phyloP scores from a whole-genome alignment of 2,888 invertebrate genomes.

The Archaeoteleia sp. region DNA sequence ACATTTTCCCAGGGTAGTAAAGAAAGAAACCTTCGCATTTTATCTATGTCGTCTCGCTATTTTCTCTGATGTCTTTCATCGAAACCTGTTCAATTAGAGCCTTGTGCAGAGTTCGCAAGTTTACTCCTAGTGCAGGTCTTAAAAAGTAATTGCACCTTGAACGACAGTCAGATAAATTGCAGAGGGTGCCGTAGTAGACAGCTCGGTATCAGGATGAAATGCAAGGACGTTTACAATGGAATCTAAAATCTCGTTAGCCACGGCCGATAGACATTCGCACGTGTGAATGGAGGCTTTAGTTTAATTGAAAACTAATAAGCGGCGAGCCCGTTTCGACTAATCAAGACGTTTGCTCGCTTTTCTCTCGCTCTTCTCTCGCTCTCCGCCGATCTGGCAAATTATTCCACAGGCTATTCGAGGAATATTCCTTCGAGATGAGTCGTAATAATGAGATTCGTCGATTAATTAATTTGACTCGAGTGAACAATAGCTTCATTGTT shows the following conservation, averaged over 20 bases:
- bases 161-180: neutral
- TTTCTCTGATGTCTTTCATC: too few species aligned
- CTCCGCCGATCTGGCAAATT: conserved; percentile 24
- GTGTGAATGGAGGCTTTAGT: conserved; percentile 6
- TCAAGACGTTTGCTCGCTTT: conserved; percentile 31
- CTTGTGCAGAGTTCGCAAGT: too few species aligned
- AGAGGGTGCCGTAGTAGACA: conserved; percentile 7
- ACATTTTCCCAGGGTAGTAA: too few species aligned
- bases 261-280: conserved; percentile 21
- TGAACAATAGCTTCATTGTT: conserved; percentile 15
- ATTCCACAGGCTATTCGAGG: conserved; percentile 19
- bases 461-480: conserved; percentile 25
- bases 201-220: conserved; percentile 22
- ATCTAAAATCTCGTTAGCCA: conserved; percentile 29
- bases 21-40: too few species aligned
- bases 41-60: too few species aligned
- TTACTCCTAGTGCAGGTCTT: too few species aligned
- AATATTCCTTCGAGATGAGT: conserved; percentile 29
- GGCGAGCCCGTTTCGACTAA: conserved; percentile 25
- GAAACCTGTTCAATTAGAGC: too few species aligned
- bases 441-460: conserved; percentile 31
- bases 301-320: conserved; percentile 29
- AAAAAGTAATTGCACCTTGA: too few species aligned
- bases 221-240: conserved; percentile 24
- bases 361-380: conserved; percentile 13